Evolutionary conservation across 2,113 vertebrate species (phyloP).

Genomic region (Eleginops maclovinus): DNA sequence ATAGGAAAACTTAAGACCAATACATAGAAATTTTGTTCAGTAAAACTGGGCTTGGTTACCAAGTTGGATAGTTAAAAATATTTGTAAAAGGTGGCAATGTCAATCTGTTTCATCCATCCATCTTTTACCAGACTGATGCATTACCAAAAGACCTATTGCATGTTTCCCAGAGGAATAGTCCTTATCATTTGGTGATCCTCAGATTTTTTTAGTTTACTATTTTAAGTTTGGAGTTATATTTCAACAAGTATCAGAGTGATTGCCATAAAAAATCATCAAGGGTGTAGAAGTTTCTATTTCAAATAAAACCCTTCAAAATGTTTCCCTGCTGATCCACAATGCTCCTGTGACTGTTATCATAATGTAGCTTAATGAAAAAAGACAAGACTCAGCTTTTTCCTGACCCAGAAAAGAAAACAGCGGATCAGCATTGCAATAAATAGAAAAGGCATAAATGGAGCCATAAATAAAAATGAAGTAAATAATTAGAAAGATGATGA

Average conservation of each 20-base stretch:
- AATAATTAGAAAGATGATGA: constrained; percentile 75
- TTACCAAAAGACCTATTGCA: background rate
- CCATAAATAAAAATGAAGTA: constrained; percentile 62
- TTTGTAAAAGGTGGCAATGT: background rate
- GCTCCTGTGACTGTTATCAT: constrained; percentile 34
- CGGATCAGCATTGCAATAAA: constrained; percentile 63
- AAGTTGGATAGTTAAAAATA: background rate
- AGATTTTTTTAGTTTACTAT: background rate
- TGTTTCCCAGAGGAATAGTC: background rate
- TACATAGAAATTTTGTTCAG: constrained; percentile 23
- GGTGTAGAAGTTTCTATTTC: constrained; percentile 7
- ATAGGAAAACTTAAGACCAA: constrained; percentile 43
- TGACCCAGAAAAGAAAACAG: constrained; percentile 74
- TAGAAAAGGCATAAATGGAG: constrained; percentile 57
- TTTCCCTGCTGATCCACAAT: constrained; percentile 13
- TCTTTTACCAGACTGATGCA: background rate
- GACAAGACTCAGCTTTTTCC: constrained; percentile 70
- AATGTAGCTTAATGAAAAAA: constrained; percentile 64
- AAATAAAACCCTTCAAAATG: constrained; percentile 13
- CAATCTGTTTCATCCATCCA: background rate
- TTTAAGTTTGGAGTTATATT: background rate
- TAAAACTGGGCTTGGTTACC: constrained; percentile 7
- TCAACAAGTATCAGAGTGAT: background rate
- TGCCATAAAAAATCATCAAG: background rate
- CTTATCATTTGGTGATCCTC: background rate